Conservation (phyloP, 2,888 invertebrate species). For the Mesopsocus fuscifrons region DNA sequence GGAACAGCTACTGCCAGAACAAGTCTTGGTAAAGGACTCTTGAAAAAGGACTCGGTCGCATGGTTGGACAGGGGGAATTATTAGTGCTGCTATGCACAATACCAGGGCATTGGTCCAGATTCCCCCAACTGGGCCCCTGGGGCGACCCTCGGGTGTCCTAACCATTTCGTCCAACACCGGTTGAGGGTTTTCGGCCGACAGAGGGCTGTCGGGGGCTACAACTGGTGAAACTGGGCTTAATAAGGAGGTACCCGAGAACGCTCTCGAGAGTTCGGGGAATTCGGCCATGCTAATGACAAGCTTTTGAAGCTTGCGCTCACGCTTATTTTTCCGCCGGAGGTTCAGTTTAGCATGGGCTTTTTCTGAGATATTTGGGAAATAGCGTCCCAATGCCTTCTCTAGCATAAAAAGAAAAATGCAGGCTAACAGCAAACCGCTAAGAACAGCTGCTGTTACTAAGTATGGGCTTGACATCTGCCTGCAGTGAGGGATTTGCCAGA, state of each 20-base stretch:
- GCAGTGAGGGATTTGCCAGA: neutral
- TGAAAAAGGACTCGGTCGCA: neutral
- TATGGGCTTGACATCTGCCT: neutral
- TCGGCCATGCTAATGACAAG: neutral
- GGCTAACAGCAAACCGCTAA: neutral
- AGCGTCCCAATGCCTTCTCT: neutral
- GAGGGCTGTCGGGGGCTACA: too few relatives aligned
- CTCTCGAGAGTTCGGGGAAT: neutral
- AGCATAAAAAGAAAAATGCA: neutral
- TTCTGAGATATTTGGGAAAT: neutral
- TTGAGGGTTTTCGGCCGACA: neutral
- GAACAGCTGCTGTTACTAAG: neutral
- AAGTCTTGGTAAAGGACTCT: neutral
- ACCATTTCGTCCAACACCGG: neutral
- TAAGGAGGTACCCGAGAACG: too few relatives aligned
- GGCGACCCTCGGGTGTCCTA: neutral
- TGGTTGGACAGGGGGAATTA: neutral
- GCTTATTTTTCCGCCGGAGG: neutral
- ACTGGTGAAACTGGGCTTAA: too few relatives aligned
- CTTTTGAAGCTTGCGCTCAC: neutral
- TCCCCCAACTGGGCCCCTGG: neutral
- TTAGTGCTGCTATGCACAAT: neutral
- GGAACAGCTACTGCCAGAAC: neutral
- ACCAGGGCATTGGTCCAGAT: neutral
- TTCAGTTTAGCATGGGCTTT: neutral